Evolutionary conservation across 2,888 invertebrate species (phyloP).

Genomic region (Lissonota sp.): DNA sequence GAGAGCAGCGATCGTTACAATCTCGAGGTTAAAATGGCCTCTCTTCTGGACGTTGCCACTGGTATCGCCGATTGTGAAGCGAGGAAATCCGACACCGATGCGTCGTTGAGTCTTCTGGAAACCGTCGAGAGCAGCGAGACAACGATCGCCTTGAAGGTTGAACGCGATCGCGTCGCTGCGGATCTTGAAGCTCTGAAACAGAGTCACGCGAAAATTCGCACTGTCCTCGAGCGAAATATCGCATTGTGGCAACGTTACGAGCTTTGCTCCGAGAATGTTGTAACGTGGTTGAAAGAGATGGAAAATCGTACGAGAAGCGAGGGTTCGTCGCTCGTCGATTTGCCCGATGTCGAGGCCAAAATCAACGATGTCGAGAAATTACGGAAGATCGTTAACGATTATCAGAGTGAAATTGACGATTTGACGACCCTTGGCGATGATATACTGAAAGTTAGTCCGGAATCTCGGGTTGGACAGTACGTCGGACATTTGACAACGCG

Average conservation of each 20-base stretch:
- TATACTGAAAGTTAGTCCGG: conserved; percentile 91
- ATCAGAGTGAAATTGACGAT: conserved; percentile 88
- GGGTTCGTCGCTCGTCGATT: conserved; percentile 89
- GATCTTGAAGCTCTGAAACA: conserved; percentile 90
- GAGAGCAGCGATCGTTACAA: conserved; percentile 95
- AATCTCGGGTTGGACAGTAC: conserved; percentile 92
- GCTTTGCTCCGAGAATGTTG: conserved; percentile 89
- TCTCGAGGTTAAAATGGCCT: conserved; percentile 94
- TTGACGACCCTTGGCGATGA: conserved; percentile 89
- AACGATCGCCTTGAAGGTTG: conserved; percentile 87
- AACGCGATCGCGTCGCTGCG: conserved; percentile 88
- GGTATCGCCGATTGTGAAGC: conserved; percentile 90
- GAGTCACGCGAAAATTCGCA: conserved; percentile 89
- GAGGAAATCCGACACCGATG: conserved; percentile 88
- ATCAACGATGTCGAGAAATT: conserved; percentile 88
- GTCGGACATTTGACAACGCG: conserved; percentile 91
- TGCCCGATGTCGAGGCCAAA: conserved; percentile 89
- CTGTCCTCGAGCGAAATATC: conserved; percentile 89
- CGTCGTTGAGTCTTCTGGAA: conserved; percentile 89
- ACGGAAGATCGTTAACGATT: conserved; percentile 87
- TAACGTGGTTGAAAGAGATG: conserved; percentile 91
- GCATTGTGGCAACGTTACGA: conserved; percentile 93
- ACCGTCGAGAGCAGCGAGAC: conserved; percentile 90
- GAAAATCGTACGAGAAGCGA: conserved; percentile 91
- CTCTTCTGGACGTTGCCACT: conserved; percentile 90